Base-by-base conservation (phyloP, 2,888 invertebrate genomes). In the Drosophila setosimentum region DNA sequence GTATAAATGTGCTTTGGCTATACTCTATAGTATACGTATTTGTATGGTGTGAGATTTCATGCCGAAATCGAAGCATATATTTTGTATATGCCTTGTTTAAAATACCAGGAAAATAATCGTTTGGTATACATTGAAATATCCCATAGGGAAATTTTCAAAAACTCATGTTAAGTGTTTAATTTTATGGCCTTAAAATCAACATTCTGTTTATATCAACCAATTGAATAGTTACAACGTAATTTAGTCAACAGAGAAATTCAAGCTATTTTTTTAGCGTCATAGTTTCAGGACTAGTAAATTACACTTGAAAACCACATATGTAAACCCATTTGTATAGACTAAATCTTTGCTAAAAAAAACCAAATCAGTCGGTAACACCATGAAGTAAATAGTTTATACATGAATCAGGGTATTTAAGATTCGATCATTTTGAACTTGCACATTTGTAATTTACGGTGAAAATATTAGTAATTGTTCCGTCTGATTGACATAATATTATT, bases 41-140 rank as follows among this genome's bases (percentile, higher is more conserved):
- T 27, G 24, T 3, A 30, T 68, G 55, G 57, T 68, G 32, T 45
- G 45, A 63, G 60, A 42, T 30, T 30, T 27, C 33, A 49, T 40
- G 45, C 45, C 16, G 51, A 42, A 24, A 48, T 48, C 13, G 11
- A 33, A 13, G 32, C 7, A 24, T 16, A 10, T 4, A 30, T 13
- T 18, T 2, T 48, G 29, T 16, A n/a, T 49, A 29, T 32, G 53
- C 2, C 55, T 55, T 72, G 58, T 61, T 72, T 66, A 53, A 35
- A 66, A 35, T 53, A 21, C 32, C 0, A 11, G 35, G n/a, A 21
- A 62, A 54, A 13, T 5, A 29, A 32, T 51, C n/a, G 32, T 21
- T 33, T 13, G 24, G 27, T 57, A 45, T 42, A 18, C 35, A 2
- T 37, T 5, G n/a, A 4, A 21, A 11, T 5, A 42, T 21, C 21